Conservation (phyloP, 2,888 invertebrate species). For the Eupsilia transversa region DNA sequence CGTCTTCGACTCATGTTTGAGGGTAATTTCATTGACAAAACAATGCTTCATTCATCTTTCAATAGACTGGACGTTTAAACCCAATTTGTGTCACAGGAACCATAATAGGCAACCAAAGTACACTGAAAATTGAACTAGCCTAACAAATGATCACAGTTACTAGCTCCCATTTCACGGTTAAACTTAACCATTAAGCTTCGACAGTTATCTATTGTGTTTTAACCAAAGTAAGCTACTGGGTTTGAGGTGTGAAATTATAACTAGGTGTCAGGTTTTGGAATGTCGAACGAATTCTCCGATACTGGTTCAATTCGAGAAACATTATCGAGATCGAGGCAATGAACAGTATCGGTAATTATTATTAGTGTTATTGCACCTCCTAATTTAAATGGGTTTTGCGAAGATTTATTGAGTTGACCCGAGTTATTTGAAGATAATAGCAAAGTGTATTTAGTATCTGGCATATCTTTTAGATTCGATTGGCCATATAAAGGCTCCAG, state of each 20-base stretch:
- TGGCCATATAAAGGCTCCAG: background rate
- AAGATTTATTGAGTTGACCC: conserved; percentile 19
- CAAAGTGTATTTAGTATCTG: conserved; percentile 5
- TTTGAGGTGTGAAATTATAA: conserved; percentile 57
- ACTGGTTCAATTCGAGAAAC: conserved; percentile 59
- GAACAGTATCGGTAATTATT: conserved; percentile 45
- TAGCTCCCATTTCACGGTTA: conserved; percentile 46
- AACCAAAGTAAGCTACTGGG: conserved; percentile 52
- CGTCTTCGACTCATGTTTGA: background rate
- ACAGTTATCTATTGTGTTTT: conserved; percentile 53
- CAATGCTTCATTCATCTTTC: conserved; percentile 5
- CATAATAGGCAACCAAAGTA: conserved; percentile 20
- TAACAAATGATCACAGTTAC: conserved; percentile 33
- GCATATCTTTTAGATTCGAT: background rate
- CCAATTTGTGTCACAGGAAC: background rate
- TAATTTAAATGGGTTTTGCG: conserved; percentile 39
- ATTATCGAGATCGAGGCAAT: conserved; percentile 53
- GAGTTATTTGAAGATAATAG: conserved; percentile 33
- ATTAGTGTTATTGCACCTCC: conserved; percentile 36
- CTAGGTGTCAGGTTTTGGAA: conserved; percentile 51
- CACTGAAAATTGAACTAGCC: conserved; percentile 9
- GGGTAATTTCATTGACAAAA: conserved; percentile 2
- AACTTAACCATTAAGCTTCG: conserved; percentile 32
- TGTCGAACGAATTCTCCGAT: conserved; percentile 56
- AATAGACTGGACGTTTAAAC: conserved; percentile 1